Base-by-base conservation (phyloP, 2,888 invertebrate genomes). In the Hyles lineata region DNA sequence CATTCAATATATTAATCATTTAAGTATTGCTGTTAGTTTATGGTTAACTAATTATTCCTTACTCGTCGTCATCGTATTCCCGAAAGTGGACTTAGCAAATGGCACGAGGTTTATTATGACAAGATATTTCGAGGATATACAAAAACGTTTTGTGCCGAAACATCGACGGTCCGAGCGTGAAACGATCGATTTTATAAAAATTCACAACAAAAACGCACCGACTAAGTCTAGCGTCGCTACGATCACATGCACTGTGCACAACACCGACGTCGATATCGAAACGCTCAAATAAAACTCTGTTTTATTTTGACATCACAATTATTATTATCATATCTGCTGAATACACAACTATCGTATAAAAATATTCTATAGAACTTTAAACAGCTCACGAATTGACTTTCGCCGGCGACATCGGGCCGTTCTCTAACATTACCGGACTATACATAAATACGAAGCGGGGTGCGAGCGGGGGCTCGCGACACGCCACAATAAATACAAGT, bases 201-300 rank as follows among this genome's bases (percentile, higher is more conserved):
- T 86, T 86, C 85, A 89, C 78, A 86, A 82, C 83, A 85, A 83
- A 84, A 86, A 85, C 89, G 90, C 90, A 89, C 89, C 88, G 81
- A 85, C 80, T 85, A 70, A 85, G 78, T 88, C 93, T 92, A 94
- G 94, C 93, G 92, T 87, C 87, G 94, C 93, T 93, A 67, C 50
- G 67, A 67, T 23, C 67, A 84, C 83, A 90, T 91, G 91, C 93
- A 92, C 93, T 83, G 89, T 91, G 91, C 93, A 92, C 93, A 89
- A 92, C 91, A 88, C 90, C 85, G 90, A 90, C 85, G 85, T 23
- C 87, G 88, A 90, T 89, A 92, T 90, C 91, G 90, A 93, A 93
- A 93, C 90, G 91, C 90, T 88, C 88, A 94, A 94, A 94, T 94
- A 93, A 94, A 94, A 94, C 93, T 94, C 92, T 92, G 93, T 94